phyloP scores from a whole-genome alignment of 2,888 invertebrate genomes.

The Cataglyphis altisquamis region DNA sequence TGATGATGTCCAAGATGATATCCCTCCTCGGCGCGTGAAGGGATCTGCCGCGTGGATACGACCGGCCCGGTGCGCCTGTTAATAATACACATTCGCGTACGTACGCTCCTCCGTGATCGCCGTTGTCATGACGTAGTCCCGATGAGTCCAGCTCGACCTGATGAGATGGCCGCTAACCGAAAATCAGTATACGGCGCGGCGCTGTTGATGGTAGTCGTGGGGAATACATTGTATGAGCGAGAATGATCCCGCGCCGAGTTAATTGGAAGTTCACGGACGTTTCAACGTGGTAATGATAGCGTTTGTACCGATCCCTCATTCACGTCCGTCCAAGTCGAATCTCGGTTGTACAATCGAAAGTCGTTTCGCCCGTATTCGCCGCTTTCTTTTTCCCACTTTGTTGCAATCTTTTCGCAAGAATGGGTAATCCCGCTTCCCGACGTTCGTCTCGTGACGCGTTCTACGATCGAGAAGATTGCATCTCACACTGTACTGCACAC shows the following conservation, averaged over 20 bases:
- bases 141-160: conserved; percentile 52
- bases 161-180: conserved; percentile 62
- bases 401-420: conserved; percentile 50
- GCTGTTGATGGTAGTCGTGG: conserved; percentile 46
- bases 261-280: conserved; percentile 66
- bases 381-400: conserved; percentile 55
- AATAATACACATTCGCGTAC: conserved; percentile 65
- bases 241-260: conserved; percentile 62
- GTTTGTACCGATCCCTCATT: conserved; percentile 57
- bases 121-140: conserved; percentile 63
- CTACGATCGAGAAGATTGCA: conserved; percentile 50
- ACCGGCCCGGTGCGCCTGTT: conserved; percentile 52
- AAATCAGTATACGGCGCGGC: conserved; percentile 58
- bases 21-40: conserved; percentile 48
- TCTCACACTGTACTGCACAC: conserved; percentile 46
- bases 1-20: conserved; percentile 64
- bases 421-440: conserved; percentile 50
- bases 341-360: conserved; percentile 62
- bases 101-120: conserved; percentile 56
- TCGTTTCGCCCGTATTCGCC: conserved; percentile 51
- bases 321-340: conserved; percentile 49
- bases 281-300: conserved; percentile 69
- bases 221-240: conserved; percentile 60
- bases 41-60: conserved; percentile 45
- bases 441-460: conserved; percentile 48